These are phyloP conservation scores for Boloria selene DNA, from an alignment of 2,888 invertebrate genomes.

Conservation along the genomic window DNA sequence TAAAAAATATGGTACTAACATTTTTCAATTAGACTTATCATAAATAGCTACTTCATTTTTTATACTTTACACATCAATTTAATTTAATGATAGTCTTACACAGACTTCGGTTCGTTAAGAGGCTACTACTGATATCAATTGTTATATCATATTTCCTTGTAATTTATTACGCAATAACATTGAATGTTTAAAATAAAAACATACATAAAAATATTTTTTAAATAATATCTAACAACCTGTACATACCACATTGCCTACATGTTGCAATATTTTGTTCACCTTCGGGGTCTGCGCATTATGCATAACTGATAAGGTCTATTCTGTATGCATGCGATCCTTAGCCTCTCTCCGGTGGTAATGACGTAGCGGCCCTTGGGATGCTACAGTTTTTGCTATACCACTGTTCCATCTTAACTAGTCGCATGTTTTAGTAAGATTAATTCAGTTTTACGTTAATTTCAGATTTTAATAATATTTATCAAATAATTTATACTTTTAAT, in stretches of 20 bases:
- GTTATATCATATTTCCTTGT: too few species aligned
- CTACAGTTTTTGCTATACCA: conserved; percentile 49
- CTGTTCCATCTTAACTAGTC: conserved; percentile 42
- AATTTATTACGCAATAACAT: too few species aligned
- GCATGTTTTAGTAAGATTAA: conserved; percentile 21
- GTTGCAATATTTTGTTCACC: conserved; percentile 80
- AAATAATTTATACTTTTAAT: too few species aligned
- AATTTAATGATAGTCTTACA: too few species aligned
- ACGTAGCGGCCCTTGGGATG: conserved; percentile 63
- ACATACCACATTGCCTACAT: conserved; percentile 43
- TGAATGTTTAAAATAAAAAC: too few species aligned
- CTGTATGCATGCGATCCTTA: conserved; percentile 82
- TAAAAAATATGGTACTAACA: too few species aligned
- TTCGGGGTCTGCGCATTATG: conserved; percentile 81
- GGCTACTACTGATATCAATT: too few species aligned
- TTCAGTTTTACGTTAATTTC: not conserved
- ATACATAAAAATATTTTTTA: not conserved
- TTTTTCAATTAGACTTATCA: too few species aligned
- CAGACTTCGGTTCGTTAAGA: too few species aligned
- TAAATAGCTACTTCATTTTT: too few species aligned
- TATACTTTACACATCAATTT: too few species aligned
- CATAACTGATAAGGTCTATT: conserved; percentile 82
- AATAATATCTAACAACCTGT: conserved; percentile 45
- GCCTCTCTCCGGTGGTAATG: conserved; percentile 61
- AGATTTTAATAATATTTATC: not conserved